phyloP scores from a whole-genome alignment of 2,888 invertebrate species.

The Anoncus sp. region DNA sequence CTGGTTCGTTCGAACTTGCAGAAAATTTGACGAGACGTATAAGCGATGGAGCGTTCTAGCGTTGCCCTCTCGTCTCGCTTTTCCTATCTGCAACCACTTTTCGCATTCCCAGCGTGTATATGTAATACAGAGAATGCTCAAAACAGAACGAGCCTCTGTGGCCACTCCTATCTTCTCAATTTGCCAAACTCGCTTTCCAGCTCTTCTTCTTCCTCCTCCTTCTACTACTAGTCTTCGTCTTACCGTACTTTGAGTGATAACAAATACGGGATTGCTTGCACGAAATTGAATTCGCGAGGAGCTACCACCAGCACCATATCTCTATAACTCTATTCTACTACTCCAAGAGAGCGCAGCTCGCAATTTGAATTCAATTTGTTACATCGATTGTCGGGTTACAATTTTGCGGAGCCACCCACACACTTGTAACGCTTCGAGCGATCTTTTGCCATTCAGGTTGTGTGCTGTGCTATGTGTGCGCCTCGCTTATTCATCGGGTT shows the following conservation, averaged over 20 bases:
- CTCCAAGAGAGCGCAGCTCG: constrained; percentile 1
- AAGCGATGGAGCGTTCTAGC: constrained; percentile 10
- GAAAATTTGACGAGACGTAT: constrained; percentile 55
- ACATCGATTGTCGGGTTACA: constrained; percentile 35
- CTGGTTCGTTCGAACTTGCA: constrained; percentile 45
- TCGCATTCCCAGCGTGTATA: constrained; percentile 4
- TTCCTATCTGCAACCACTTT: constrained; percentile 39
- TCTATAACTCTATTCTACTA: neutral
- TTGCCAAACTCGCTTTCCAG: constrained; percentile 8
- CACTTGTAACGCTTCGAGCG: constrained; percentile 20
- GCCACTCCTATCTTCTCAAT: constrained; percentile 33
- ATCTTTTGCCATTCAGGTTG: constrained; percentile 4
- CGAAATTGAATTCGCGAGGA: constrained; percentile 43
- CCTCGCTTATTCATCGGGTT: constrained; percentile 5
- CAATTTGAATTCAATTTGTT: constrained; percentile 51
- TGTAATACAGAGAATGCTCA: neutral
- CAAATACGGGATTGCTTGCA: constrained; percentile 42
- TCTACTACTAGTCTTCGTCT: constrained; percentile 2
- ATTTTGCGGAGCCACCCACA: constrained; percentile 7
- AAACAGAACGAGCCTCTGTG: constrained; percentile 16
- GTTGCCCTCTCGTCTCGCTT: constrained; percentile 17
- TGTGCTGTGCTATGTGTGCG: neutral
- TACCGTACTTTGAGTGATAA: constrained; percentile 41
- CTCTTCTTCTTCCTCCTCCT: constrained; percentile 6
- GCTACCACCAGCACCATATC: neutral